Conservation (phyloP, 2,888 invertebrate species). For the Drosophila antonietae region DNA sequence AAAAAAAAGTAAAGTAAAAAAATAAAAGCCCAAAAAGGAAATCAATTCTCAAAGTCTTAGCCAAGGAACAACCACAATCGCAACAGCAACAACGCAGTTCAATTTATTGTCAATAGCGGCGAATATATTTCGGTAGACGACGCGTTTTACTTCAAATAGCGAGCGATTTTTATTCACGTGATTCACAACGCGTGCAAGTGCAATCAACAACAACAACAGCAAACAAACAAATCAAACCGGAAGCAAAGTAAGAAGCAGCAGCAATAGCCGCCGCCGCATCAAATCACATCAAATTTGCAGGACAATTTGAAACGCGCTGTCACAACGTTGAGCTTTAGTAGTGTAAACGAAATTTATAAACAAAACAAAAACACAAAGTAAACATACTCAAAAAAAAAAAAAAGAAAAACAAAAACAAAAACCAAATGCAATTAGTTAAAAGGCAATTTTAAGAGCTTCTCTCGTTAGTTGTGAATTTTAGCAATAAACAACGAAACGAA, state of each 20-base stretch:
- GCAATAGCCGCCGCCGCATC: constrained; percentile 4
- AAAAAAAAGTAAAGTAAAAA: constrained; percentile 18
- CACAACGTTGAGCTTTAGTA: constrained; percentile 81
- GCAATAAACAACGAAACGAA: constrained; percentile 50
- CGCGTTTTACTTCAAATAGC: constrained; percentile 49
- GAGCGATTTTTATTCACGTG: constrained; percentile 66
- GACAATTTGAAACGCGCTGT: constrained; percentile 63
- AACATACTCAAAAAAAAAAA: constrained; percentile 12
- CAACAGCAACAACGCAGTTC: constrained; percentile 35
- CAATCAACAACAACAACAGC: constrained; percentile 61
- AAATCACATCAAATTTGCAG: constrained; percentile 40
- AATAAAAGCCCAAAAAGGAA: constrained; percentile 43
- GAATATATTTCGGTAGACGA: constrained; percentile 37
- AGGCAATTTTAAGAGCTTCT: constrained; percentile 80
- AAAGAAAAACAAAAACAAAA: neutral
- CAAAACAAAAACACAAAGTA: constrained; percentile 9
- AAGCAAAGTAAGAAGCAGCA: constrained; percentile 27
- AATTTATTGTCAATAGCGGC: constrained; percentile 58
- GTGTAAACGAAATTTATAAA: constrained; percentile 56
- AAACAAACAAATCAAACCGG: constrained; percentile 13
- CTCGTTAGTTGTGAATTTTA: constrained; percentile 79
- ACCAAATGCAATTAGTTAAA: constrained; percentile 51
- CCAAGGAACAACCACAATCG: constrained; percentile 23
- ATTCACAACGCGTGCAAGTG: constrained; percentile 80
- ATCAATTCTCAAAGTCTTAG: constrained; percentile 47